A percentile compares a stretch with the other conserved stretches of the same genome.
phyloP scores from a whole-genome alignment of 2,113 vertebrate species.

The Sminthopsis crassicaudata region DNA sequence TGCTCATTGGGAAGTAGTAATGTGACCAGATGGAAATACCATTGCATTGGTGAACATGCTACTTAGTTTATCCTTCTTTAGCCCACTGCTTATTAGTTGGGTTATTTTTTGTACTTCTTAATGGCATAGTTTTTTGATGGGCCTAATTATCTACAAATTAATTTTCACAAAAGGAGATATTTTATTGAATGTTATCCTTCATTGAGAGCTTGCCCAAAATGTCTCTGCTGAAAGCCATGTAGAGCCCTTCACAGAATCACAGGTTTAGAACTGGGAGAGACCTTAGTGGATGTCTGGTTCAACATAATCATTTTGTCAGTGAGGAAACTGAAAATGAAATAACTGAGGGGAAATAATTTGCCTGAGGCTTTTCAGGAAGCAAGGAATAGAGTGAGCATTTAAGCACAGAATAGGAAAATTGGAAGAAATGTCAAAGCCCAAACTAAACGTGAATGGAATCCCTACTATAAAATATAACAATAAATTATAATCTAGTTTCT shows the following conservation, averaged over 20 bases:
- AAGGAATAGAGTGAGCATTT: not conserved
- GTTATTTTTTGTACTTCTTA: not conserved
- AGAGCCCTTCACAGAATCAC: not conserved
- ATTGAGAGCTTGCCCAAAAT: not conserved
- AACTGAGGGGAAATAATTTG: not conserved
- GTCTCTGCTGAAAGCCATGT: not conserved
- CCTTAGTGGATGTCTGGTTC: not conserved
- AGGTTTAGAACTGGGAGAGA: not conserved
- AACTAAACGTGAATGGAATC: not conserved
- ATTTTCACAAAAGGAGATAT: not conserved
- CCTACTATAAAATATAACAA: not conserved
- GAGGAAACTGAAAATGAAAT: not conserved
- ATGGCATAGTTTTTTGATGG: not conserved
- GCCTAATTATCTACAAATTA: not conserved
- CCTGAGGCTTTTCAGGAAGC: not conserved
- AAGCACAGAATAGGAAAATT: not conserved
- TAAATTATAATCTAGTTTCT: not conserved
- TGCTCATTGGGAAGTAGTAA: not conserved
- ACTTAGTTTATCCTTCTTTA: not conserved
- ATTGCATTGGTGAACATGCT: not conserved
- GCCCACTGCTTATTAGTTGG: not conserved
- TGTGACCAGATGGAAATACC: not conserved
- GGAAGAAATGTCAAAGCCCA: not conserved
- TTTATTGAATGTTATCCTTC: not conserved
- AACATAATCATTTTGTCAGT: not conserved